These are phyloP conservation scores for Proteles cristata DNA, from an alignment of 2,113 vertebrate genomes.

Conservation along the genomic window DNA sequence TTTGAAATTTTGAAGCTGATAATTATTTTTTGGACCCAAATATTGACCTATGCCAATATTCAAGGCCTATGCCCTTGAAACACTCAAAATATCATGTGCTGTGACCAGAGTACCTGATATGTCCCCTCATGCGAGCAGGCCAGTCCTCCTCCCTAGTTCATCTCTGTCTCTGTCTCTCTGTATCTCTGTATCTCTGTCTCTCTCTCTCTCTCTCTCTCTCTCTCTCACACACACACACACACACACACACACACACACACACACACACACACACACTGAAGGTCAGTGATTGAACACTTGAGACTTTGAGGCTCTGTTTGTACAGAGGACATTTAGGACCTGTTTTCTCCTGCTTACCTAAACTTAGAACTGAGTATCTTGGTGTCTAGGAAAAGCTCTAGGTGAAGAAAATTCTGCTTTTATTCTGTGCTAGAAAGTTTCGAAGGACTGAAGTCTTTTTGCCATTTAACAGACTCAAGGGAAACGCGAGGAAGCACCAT, in stretches of 20 bases:
- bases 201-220: no score
- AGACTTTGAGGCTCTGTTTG: neutral
- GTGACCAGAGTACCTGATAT: neutral
- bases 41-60: neutral
- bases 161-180: neutral
- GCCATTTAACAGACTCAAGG: neutral
- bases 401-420: neutral
- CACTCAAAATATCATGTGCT: neutral
- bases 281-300: neutral
- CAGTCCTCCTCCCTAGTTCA: no score
- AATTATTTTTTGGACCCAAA: neutral
- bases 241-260: no score
- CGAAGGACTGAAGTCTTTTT: neutral
- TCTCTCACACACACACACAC: no score
- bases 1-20: constrained; percentile 14
- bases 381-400: neutral
- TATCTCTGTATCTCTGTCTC: no score
- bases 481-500: neutral
- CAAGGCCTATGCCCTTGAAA: neutral
- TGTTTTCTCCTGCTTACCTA: neutral
- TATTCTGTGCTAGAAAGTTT: neutral
- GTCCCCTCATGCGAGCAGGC: neutral
- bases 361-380: neutral
- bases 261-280: neutral
- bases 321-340: neutral